These are phyloP conservation scores for Lumbricus terrestris DNA, from an alignment of 2,888 invertebrate species.

Conservation along the genomic window DNA sequence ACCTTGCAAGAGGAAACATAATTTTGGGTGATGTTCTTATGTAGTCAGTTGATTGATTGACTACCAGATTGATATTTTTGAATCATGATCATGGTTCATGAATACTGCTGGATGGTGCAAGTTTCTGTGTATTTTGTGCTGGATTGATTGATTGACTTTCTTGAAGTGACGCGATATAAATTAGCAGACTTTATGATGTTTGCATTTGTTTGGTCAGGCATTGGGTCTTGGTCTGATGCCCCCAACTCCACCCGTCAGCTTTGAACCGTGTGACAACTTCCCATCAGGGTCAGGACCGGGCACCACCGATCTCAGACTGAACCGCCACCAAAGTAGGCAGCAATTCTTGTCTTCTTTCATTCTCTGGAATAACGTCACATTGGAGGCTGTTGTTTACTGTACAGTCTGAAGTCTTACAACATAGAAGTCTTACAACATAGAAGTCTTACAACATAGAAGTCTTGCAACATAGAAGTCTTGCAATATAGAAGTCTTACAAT, in stretches of 20 bases:
- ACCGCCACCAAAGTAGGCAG: not conserved
- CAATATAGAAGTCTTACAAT: no score
- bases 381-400: no score
- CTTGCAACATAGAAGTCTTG: no score
- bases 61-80: not conserved
- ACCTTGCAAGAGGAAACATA: no score
- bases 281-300: not conserved
- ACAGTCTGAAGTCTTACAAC: no score
- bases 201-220: constrained; percentile 36
- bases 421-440: no score
- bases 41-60: not conserved
- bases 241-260: constrained; percentile 46
- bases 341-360: not conserved
- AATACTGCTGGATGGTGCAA: not conserved
- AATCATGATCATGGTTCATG: not conserved
- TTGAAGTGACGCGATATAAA: no score
- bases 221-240: constrained; percentile 46
- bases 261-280: constrained; percentile 32
- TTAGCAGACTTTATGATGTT: not conserved
- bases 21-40: not conserved
- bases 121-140: not conserved
- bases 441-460: no score
- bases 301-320: not conserved
- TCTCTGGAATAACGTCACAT: no score
- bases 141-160: not conserved